Evolutionary conservation across 2,797 vertebrate species (phyloP), one percentile per base, ranked within the genome.

Genomic region (Coluber constrictor): DNA sequence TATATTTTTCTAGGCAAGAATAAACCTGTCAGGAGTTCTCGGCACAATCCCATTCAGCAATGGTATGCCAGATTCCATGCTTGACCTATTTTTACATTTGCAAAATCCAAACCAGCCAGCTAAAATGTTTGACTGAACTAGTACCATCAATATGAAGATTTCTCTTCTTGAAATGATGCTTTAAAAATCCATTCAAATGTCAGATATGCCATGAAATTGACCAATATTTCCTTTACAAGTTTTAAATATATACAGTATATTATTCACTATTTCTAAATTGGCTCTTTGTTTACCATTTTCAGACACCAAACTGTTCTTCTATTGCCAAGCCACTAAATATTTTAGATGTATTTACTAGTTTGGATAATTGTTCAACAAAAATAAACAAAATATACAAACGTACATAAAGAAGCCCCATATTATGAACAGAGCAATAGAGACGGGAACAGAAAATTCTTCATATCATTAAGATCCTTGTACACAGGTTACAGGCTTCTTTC

Each of bases 291-390:
- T 37, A 15, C 51, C 90, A 90, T 94, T 92, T 90, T 60, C 57
- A 95, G 63, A 47, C 93, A 79, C 37, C 90, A 93, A 93, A 86
- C 6, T 43, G 32, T 89, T 89, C 56, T 70, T 90, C 92, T 88
- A 25, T 15, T 91, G 90, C 70, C 90, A 93, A 83, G 20, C 57
- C 57, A 83, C 47, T 29, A 93, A 91, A 90, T 90, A 87, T 43
- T 88, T 88, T 88, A 70, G 9, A 89, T 29, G 83, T 87, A 63
- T 57, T 87, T 7, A 92, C 55, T 9, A 86, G 5, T 74, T 87
- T 60, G 61, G 51, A 43, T 89, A 63, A 56, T 74, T 59, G 29
- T 11, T 54, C 29, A 59, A 29, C 18, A 83, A 89, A 89, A 74
- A 61, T 74, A 70, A 56, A 88, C 6, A 23, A 88, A n/a, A 57